Evolutionary conservation across 2,113 vertebrate species (phyloP).

Genomic region (Maccullochella peelii): DNA sequence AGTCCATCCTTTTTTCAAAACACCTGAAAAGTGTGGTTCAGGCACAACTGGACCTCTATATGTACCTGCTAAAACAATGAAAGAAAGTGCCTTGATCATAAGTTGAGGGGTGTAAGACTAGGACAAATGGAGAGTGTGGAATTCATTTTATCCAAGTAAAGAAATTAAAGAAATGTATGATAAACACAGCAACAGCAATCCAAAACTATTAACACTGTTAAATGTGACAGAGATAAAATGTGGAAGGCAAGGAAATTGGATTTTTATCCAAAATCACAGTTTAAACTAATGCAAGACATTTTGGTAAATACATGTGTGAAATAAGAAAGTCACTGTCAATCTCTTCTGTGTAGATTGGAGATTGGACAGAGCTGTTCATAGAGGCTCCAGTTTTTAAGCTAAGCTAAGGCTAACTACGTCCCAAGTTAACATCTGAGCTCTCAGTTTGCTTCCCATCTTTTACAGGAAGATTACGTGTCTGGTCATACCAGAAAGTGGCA

Average conservation of each 20-base stretch:
- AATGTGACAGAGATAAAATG: not conserved
- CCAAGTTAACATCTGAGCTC: too few species aligned
- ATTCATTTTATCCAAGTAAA: slow-evolving; percentile 42
- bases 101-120: slow-evolving; percentile 33
- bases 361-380: not conserved
- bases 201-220: not conserved
- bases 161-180: not conserved
- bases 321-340: too few species aligned
- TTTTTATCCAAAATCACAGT: not conserved
- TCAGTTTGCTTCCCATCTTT: too few species aligned
- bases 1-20: not conserved
- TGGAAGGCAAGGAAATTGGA: not conserved
- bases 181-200: not conserved
- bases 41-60: not conserved
- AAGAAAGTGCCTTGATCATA: slow-evolving; percentile 20
- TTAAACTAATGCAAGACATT: not conserved
- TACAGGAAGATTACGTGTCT: too few species aligned
- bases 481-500: too few species aligned
- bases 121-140: slow-evolving; percentile 30
- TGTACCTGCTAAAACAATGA: slow-evolving; percentile 16
- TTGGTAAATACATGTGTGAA: not conserved
- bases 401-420: too few species aligned
- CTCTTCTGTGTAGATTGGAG: not conserved
- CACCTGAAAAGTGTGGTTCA: not conserved
- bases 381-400: too few species aligned